Evolutionary conservation across 2,888 invertebrate species (phyloP).

Genomic region (Heliconius cydno): DNA sequence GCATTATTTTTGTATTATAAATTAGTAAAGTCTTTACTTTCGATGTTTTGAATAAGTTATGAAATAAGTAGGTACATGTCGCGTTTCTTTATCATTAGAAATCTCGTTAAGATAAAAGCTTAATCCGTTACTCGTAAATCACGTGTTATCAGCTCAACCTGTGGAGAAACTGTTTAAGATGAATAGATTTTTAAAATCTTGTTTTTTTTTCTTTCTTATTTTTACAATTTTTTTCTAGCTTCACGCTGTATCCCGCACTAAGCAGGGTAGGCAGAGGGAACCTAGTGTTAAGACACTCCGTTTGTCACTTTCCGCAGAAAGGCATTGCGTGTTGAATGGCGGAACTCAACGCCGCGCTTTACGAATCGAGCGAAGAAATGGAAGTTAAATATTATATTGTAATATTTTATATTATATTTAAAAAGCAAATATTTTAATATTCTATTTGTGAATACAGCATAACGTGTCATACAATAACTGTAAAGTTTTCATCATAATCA

Average conservation of each 20-base stretch:
- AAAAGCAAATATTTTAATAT: neutral
- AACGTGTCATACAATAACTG: constrained; percentile 20
- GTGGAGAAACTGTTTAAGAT: constrained; percentile 7
- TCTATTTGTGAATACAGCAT: neutral
- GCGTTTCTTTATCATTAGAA: constrained; percentile 9
- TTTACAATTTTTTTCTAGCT: no score
- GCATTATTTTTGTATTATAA: neutral
- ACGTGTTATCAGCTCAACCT: constrained; percentile 28
- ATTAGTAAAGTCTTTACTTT: neutral
- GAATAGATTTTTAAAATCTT: neutral
- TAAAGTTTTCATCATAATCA: neutral
- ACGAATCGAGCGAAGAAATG: no score
- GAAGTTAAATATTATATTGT: no score
- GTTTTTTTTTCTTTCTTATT: neutral
- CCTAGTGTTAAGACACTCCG: no score
- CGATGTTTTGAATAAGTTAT: neutral
- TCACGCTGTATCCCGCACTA: no score
- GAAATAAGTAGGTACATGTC: neutral
- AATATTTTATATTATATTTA: no score
- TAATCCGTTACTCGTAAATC: constrained; percentile 34
- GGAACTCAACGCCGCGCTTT: no score
- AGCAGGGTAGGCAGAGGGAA: no score
- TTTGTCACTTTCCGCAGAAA: no score
- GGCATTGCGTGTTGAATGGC: no score
- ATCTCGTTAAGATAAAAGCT: constrained; percentile 36